phyloP scores from a whole-genome alignment of 2,113 vertebrate genomes.

The Vidua chalybeata region DNA sequence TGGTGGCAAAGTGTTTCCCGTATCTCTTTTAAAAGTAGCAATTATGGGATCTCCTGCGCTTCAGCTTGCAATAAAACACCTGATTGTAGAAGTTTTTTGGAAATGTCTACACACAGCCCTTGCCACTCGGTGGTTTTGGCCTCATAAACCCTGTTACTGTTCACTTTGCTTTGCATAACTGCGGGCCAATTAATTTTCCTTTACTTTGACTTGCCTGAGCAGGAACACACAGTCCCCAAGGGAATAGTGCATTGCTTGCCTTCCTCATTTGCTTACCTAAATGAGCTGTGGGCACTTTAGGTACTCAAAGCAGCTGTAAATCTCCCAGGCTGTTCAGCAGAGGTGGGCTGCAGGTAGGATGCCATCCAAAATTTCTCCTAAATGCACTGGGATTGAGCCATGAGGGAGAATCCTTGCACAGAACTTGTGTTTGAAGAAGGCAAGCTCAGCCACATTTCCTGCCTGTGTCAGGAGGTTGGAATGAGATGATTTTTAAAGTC shows the following conservation, averaged over 20 bases:
- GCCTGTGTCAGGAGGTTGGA: not conserved
- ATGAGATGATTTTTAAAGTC: not conserved
- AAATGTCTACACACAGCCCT: not conserved
- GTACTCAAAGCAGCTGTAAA: not conserved
- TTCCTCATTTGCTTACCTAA: not conserved
- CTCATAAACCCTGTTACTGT: not conserved
- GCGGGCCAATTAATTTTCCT: not conserved
- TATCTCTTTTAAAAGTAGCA: not conserved
- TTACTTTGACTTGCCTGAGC: not conserved
- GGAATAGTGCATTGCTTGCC: not conserved
- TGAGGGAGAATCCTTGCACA: not conserved
- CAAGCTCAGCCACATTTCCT: not conserved
- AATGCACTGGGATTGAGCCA: not conserved
- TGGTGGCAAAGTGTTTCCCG: not conserved
- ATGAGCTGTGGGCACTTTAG: not conserved
- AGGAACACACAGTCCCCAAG: not conserved
- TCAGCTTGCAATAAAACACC: not conserved
- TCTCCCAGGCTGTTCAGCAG: not conserved
- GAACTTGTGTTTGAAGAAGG: not conserved
- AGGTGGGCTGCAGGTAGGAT: not conserved
- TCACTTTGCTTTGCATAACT: not conserved
- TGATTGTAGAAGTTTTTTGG: not conserved
- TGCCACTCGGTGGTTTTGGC: not conserved
- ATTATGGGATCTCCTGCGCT: not conserved
- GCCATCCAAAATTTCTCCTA: not conserved